Evolutionary conservation across 2,888 invertebrate genomes (phyloP).

Genomic region (Caenorhabditis angaria): DNA sequence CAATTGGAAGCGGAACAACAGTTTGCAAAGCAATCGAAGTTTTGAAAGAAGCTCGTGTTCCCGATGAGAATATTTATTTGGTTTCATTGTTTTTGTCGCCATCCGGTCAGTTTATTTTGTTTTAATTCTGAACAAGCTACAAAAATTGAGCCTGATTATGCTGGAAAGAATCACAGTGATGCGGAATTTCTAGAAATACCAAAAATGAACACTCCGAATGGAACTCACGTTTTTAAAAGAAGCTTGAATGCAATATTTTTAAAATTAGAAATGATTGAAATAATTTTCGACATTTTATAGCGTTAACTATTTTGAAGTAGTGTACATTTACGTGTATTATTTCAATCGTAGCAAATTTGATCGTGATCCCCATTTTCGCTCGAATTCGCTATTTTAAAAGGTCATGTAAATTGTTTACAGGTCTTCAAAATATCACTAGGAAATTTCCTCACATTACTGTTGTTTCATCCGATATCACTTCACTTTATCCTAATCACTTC

Average conservation of each 20-base stretch:
- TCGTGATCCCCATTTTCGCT: too few species aligned
- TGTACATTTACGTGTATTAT: too few species aligned
- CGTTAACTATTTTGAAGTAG: too few species aligned
- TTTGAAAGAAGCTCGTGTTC: conserved; percentile 90
- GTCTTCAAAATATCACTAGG: conserved; percentile 71
- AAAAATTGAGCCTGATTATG: not conserved
- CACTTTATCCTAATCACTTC: conserved; percentile 95
- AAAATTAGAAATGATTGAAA: too few species aligned
- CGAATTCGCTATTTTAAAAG: too few species aligned
- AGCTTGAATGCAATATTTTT: too few species aligned
- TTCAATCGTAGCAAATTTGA: too few species aligned
- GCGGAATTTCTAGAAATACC: too few species aligned
- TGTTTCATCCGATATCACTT: conserved; percentile 92
- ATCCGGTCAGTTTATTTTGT: conserved; percentile 74
- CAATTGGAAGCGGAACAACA: conserved; percentile 89
- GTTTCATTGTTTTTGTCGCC: conserved; percentile 97
- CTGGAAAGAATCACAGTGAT: not conserved
- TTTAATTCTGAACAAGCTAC: not conserved
- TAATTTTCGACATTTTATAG: too few species aligned
- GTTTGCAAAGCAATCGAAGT: conserved; percentile 92
- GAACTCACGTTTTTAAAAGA: too few species aligned
- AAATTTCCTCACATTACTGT: conserved; percentile 81
- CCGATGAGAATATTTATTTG: conserved; percentile 92
- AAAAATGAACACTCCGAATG: too few species aligned
- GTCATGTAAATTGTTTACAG: too few species aligned